These are phyloP conservation scores for Gopherus evgoodei DNA, from an alignment of 2,113 vertebrate genomes.

Conservation along the genomic window DNA sequence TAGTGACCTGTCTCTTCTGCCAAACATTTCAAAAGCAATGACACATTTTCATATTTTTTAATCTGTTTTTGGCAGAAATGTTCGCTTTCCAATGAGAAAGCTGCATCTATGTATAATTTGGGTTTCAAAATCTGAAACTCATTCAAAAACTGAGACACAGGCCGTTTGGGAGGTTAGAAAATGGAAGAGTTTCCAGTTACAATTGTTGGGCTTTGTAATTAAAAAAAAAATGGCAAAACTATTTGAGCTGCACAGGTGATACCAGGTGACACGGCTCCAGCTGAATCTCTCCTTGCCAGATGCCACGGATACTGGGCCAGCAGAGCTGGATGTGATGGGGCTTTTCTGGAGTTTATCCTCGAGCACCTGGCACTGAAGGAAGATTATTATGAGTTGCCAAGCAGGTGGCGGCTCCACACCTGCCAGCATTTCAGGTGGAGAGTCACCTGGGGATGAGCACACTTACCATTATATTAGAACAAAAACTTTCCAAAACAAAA, in stretches of 20 bases:
- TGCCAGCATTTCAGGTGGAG: not conserved
- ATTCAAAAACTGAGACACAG: not conserved
- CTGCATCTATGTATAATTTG: not conserved
- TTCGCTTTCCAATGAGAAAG: not conserved
- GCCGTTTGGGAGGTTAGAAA: not conserved
- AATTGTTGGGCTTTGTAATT: not conserved
- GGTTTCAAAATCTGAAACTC: not conserved
- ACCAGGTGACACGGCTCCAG: not conserved
- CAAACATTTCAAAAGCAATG: not conserved
- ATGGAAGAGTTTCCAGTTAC: not conserved
- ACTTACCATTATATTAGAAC: not conserved
- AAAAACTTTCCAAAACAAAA: not conserved
- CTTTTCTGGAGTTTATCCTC: not conserved
- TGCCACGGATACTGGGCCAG: not conserved
- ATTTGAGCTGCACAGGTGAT: not conserved
- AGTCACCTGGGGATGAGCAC: not conserved
- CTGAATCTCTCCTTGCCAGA: not conserved
- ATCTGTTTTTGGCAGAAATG: not conserved
- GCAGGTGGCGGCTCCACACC: not conserved
- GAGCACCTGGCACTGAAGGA: not conserved
- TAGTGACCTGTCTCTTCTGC: not conserved
- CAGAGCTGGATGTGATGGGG: not conserved
- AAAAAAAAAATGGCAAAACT: not conserved
- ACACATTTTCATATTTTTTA: not conserved
- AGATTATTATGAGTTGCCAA: not conserved